Conservation (phyloP, 2,113 vertebrate genomes). For the Elachura formosa region DNA sequence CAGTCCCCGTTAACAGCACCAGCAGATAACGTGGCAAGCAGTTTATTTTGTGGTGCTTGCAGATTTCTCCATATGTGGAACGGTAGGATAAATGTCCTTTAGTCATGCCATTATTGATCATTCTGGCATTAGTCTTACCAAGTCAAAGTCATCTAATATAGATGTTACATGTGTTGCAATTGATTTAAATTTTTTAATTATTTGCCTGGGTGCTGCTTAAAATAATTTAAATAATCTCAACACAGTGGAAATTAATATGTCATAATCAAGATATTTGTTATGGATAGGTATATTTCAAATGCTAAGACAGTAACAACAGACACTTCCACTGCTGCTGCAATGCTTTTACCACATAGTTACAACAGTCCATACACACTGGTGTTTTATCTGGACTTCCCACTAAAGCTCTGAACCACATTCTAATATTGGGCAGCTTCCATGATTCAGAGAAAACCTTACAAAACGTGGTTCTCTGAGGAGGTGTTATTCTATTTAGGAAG, state of each 20-base stretch:
- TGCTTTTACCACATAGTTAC: background rate
- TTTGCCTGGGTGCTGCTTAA: background rate
- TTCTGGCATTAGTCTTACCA: background rate
- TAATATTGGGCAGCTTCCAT: background rate
- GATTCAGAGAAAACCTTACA: background rate
- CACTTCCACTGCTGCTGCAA: background rate
- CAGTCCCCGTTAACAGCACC: slow-evolving; percentile 2
- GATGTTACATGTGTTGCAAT: background rate
- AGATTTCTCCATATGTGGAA: background rate
- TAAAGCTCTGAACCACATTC: background rate
- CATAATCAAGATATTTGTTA: background rate
- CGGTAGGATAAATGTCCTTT: background rate
- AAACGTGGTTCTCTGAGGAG: background rate
- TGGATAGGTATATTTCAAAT: background rate
- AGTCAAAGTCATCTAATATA: background rate
- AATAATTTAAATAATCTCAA: background rate
- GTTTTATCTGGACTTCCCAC: background rate
- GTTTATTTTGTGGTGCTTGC: slow-evolving; percentile 14
- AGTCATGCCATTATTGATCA: slow-evolving; percentile 13
- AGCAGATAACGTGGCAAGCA: slow-evolving; percentile 17
- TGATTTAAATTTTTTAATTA: background rate
- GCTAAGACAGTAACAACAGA: background rate
- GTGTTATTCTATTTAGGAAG: background rate
- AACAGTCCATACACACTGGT: background rate
- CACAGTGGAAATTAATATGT: background rate